Evolutionary conservation across 35 echinoderm and acorn worm species (phyloP).

Genomic region (Patiria miniata): DNA sequence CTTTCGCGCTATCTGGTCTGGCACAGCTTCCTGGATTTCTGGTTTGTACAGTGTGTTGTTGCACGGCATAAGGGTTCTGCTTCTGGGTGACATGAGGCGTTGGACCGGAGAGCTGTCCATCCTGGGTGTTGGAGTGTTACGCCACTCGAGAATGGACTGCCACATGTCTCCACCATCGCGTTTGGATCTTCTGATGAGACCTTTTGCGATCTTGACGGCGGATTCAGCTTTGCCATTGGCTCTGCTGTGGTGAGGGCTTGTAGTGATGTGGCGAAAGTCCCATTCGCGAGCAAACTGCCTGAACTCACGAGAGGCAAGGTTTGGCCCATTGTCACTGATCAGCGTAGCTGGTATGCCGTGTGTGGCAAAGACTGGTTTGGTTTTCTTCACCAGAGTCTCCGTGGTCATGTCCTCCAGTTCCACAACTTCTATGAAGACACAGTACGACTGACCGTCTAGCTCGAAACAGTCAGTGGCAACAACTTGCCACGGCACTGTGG

Average conservation of each 20-base stretch:
- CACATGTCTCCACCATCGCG: constrained; percentile 38
- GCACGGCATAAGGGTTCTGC: constrained; percentile 33
- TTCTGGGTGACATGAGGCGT: constrained; percentile 18
- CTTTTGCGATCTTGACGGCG: constrained; percentile 10
- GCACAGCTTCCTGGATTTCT: neutral
- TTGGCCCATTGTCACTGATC: constrained; percentile 32
- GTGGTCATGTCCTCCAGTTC: neutral
- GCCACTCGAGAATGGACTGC: constrained; percentile 39
- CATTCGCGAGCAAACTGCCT: neutral
- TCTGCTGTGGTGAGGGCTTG: constrained; percentile 30
- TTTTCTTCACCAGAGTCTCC: neutral
- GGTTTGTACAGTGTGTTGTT: neutral
- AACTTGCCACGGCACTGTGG: constrained; percentile 23
- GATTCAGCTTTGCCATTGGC: neutral
- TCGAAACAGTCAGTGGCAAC: constrained; percentile 55
- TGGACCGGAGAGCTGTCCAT: constrained; percentile 31
- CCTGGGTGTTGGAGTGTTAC: constrained; percentile 64
- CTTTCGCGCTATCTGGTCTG: neutral
- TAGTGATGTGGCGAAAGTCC: constrained; percentile 24
- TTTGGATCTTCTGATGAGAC: constrained; percentile 29
- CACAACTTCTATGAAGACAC: constrained; percentile 48
- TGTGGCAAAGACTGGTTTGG: constrained; percentile 35
- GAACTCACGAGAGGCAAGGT: constrained; percentile 38
- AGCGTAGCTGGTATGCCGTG: constrained; percentile 45
- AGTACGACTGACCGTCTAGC: constrained; percentile 50